Percentiles rank a stretch among this genome's conserved stretches.
Conservation (phyloP, 2,113 vertebrate genomes). For the Rynchops niger region DNA sequence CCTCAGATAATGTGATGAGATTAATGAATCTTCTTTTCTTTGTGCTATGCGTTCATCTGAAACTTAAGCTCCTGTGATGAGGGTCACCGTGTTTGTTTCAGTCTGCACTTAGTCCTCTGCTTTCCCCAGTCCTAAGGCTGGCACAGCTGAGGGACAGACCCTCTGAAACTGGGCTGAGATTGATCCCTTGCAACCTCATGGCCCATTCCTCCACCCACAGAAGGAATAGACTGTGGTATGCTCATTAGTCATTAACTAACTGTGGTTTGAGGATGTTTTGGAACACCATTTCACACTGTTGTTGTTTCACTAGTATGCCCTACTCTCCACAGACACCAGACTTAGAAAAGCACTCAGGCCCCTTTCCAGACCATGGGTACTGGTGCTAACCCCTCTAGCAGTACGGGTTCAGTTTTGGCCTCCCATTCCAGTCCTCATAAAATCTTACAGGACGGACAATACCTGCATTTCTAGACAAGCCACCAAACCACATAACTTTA, state of each 20-base stretch:
- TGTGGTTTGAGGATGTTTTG: background rate
- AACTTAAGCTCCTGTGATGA: background rate
- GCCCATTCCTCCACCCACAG: background rate
- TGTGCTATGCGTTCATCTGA: background rate
- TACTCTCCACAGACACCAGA: background rate
- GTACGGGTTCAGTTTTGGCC: background rate
- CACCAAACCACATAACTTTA: background rate
- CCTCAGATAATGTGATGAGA: background rate
- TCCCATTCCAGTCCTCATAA: background rate
- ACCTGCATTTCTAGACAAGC: background rate
- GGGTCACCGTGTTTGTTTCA: background rate
- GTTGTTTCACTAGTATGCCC: background rate
- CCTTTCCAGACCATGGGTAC: background rate
- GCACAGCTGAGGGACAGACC: background rate
- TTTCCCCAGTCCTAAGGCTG: background rate
- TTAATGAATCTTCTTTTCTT: conserved; percentile 27
- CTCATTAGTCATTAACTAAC: conserved; percentile 7
- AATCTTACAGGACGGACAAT: background rate
- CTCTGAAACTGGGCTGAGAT: background rate
- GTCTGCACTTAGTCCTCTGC: background rate
- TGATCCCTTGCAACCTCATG: background rate
- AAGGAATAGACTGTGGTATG: background rate
- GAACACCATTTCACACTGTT: background rate
- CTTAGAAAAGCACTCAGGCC: background rate
- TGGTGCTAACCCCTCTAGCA: background rate